phyloP scores from a whole-genome alignment of 2,113 vertebrate species.

The Eretmochelys imbricata region DNA sequence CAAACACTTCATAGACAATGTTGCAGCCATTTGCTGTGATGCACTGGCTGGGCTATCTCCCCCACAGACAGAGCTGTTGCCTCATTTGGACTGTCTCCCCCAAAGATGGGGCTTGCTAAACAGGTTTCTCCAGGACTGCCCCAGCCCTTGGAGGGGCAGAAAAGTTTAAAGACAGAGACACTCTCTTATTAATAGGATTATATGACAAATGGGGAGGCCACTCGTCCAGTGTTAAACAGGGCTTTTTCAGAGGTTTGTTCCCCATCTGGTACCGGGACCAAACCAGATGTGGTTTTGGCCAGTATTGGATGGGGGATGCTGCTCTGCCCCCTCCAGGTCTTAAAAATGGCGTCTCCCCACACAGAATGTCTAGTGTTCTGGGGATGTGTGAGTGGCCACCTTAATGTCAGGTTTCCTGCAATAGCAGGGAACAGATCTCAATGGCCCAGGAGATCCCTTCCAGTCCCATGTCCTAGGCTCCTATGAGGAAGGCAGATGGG shows the following conservation, averaged over 20 bases:
- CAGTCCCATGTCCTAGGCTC: not conserved
- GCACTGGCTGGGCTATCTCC: rapidly evolving
- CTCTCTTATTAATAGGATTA: not conserved
- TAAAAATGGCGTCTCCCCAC: not conserved
- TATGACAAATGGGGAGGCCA: not conserved
- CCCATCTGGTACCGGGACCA: not conserved
- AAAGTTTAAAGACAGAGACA: not conserved
- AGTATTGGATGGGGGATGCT: not conserved
- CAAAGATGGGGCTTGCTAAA: rapidly evolving
- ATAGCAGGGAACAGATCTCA: not conserved
- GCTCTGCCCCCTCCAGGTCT: not conserved
- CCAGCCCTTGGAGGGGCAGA: not conserved
- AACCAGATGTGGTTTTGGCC: not conserved
- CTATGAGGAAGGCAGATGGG: not conserved
- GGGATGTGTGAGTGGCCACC: too few species aligned
- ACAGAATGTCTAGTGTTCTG: not conserved
- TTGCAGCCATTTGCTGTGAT: not conserved
- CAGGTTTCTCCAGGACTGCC: not conserved
- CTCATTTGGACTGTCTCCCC: too few species aligned
- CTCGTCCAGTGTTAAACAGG: not conserved
- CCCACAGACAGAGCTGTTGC: not conserved
- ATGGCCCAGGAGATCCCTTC: not conserved
- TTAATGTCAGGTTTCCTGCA: not conserved
- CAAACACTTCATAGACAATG: not conserved
- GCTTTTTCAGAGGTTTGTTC: not conserved